These are phyloP conservation scores for Nixonia krombeini DNA, from an alignment of 1,140 invertebrate genomes.

Conservation along the genomic window DNA sequence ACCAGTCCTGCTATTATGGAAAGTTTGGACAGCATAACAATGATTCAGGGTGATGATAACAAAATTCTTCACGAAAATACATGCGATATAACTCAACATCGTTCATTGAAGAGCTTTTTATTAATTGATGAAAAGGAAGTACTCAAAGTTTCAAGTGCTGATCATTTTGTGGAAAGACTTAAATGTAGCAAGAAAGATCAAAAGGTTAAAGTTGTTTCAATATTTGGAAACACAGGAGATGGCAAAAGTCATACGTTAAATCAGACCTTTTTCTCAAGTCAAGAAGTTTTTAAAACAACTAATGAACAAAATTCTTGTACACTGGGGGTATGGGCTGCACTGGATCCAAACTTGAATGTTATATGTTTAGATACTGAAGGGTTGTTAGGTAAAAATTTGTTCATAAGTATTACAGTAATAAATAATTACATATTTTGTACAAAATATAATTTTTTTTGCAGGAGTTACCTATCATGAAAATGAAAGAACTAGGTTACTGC, in stretches of 20 bases:
- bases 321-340: conserved; percentile 86
- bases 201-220: conserved; percentile 86
- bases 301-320: conserved; percentile 82
- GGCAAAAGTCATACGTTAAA: conserved; percentile 89
- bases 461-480: conserved; percentile 78
- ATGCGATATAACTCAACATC: conserved; percentile 9
- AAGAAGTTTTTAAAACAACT: conserved; percentile 83
- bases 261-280: conserved; percentile 83
- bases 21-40: conserved; percentile 54
- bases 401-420: not conserved
- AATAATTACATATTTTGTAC: no score
- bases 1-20: conserved; percentile 56
- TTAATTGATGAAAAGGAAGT: conserved; percentile 74
- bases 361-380: conserved; percentile 89
- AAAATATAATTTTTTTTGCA: conserved; percentile 34
- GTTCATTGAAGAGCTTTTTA: conserved; percentile 66
- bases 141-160: conserved; percentile 69
- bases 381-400: conserved; percentile 72
- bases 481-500: conserved; percentile 79
- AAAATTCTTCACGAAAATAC: conserved; percentile 13
- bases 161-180: conserved; percentile 72
- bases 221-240: conserved; percentile 91
- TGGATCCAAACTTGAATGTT: conserved; percentile 76
- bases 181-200: conserved; percentile 64
- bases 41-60: conserved; percentile 44